Base-by-base conservation (phyloP, 2,888 invertebrate species). In the Dynastes hyllus region DNA sequence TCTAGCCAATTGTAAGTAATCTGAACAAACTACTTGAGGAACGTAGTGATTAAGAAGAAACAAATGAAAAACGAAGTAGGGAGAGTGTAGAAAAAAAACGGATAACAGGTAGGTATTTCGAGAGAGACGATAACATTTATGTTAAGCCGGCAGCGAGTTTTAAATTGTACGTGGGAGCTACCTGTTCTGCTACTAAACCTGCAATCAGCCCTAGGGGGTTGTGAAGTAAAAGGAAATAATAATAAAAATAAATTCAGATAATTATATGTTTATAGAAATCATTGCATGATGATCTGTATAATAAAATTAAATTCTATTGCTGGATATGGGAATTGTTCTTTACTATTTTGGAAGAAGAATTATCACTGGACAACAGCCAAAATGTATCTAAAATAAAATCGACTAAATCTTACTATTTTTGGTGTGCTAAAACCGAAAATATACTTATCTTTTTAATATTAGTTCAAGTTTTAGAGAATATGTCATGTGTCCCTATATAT, bases 1-100 rank as follows among this genome's bases (percentile, higher is more conserved):
- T 75, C 61, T 75, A 75, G 61, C 45, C 73, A 63, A 75, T 75
- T 63, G 61, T 63, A 75, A 75, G 61, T 63, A 75, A 75, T 75
- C 61, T 45, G 73, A 58, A 61, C 63, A 61, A 75, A 75, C 63
- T 75, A 61, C 63, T 45, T n/a, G 9, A 27, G 73, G n/a, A 58
- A 37, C 37, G 29, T 51, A 16, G 45, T 29, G 13, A 61, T 63
- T 75, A 75, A 27, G 55, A 45, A 75, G 51, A 51, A 51, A 61
- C 27, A 61, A 11, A 37, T 2, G 37, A 55, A 75, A 45, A 75
- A 27, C 6, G 40, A 75, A 61, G 29, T 11, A 27, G 13, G 13
- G n/a, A 61, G 22, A 11, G 29, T 27, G 9, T 37, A 16, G n/a
- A 55, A 70, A 70, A 45, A 45, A 67, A 16, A 58, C 55, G 29